A percentile compares a stretch with the other conserved stretches of the same genome.
Evolutionary conservation across 2,888 invertebrate genomes (phyloP).

Genomic region (Platycnemis pennipes): DNA sequence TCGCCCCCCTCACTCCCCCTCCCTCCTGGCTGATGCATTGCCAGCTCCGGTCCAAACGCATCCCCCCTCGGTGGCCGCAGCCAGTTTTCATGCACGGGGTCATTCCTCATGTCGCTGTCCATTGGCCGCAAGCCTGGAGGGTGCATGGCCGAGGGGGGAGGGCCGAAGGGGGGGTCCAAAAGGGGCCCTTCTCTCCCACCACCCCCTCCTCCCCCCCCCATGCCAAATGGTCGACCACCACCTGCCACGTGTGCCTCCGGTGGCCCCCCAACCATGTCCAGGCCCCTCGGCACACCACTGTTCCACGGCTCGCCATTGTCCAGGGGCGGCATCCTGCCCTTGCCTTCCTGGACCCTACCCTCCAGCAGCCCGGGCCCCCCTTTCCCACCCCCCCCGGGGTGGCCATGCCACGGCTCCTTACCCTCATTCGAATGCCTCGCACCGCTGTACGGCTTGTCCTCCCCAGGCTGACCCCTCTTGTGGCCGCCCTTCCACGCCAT

Average conservation of each 20-base stretch:
- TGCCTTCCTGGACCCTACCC: not conserved
- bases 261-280: not conserved
- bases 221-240: not conserved
- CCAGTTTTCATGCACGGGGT: not conserved
- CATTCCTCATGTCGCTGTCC: constrained; percentile 52
- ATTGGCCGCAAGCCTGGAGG: not conserved
- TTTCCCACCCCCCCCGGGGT: not conserved
- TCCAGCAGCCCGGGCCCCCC: not conserved
- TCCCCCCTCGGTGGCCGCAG: not conserved
- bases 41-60: not conserved
- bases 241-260: not conserved
- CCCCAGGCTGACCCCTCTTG: not conserved
- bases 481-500: not conserved
- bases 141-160: not conserved
- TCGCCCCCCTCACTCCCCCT: not conserved
- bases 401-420: too few species aligned
- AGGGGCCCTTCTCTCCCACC: constrained; percentile 8
- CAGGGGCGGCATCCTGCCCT: not conserved
- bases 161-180: not conserved
- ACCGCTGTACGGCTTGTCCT: not conserved
- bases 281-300: not conserved
- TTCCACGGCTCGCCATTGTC: constrained; percentile 38
- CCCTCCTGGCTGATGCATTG: not conserved
- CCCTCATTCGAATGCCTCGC: not conserved
- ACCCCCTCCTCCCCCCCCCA: not conserved